These are phyloP conservation scores for Mobula birostris DNA, from an alignment of 2,113 vertebrate genomes.

Conservation along the genomic window DNA sequence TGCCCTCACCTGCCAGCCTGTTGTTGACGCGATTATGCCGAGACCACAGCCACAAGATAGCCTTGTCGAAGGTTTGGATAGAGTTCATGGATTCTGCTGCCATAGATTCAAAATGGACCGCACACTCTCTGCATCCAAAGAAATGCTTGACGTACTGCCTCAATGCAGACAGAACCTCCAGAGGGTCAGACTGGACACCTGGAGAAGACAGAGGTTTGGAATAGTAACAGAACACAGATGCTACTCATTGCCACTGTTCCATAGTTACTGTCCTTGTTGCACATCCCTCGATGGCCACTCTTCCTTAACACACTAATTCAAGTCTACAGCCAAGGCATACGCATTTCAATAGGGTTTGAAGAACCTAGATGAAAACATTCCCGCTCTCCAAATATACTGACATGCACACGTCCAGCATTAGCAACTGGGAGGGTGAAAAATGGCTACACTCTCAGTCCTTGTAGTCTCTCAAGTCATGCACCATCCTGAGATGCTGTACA, in stretches of 20 bases:
- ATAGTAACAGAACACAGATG: background rate
- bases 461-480: no score
- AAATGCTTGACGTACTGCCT: conserved; percentile 68
- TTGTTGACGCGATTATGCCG: conserved; percentile 82
- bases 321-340: no score
- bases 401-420: no score
- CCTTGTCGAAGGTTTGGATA: conserved; percentile 46
- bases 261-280: no score
- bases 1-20: conserved; percentile 71
- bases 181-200: conserved; percentile 48
- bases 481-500: no score
- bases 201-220: background rate
- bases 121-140: conserved; percentile 77
- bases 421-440: no score
- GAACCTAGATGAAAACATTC: no score
- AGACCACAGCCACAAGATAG: conserved; percentile 79
- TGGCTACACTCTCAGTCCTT: no score
- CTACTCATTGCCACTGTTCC: background rate
- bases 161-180: conserved; percentile 71
- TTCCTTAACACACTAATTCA: no score
- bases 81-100: conserved; percentile 56
- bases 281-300: background rate
- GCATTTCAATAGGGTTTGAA: no score
- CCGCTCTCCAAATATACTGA: no score
- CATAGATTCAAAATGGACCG: conserved; percentile 80